Evolutionary conservation across 2,888 invertebrate genomes (phyloP).

Genomic region (Tuta absoluta): DNA sequence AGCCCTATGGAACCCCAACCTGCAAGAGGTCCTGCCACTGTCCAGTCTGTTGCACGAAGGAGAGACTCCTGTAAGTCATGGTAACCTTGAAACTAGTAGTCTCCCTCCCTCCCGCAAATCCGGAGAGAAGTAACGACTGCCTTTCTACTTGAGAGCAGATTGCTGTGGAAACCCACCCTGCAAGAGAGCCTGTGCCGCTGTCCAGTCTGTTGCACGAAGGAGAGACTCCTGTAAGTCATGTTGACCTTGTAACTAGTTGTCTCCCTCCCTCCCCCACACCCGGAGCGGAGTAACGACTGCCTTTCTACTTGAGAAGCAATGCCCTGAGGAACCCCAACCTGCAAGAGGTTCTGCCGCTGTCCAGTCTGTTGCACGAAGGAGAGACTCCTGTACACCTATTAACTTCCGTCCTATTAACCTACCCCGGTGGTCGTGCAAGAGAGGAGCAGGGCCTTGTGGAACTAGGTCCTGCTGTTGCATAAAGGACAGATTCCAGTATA

Average conservation of each 20-base stretch:
- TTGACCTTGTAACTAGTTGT: constrained; percentile 38
- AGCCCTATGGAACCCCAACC: constrained; percentile 81
- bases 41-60: constrained; percentile 83
- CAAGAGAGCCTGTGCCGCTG: constrained; percentile 75
- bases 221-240: constrained; percentile 76
- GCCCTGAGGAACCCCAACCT: constrained; percentile 82
- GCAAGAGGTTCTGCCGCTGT: constrained; percentile 74
- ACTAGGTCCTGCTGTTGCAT: too few relatives aligned
- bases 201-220: constrained; percentile 83
- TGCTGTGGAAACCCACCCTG: constrained; percentile 81
- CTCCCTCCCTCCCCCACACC: constrained; percentile 77
- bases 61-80: constrained; percentile 75
- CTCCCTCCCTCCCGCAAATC: constrained; percentile 73
- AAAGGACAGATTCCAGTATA: too few relatives aligned
- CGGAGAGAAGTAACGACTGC: constrained; percentile 79
- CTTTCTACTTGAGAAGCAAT: constrained; percentile 79
- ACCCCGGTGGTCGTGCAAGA: constrained; percentile 35
- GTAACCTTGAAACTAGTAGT: constrained; percentile 36
- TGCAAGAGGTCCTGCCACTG: constrained; percentile 76
- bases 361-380: constrained; percentile 83
- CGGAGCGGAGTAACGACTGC: constrained; percentile 80
- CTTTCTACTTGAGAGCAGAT: constrained; percentile 81
- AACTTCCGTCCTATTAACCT: constrained; percentile 54
- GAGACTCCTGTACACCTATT: constrained; percentile 74
- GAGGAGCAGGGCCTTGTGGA: too few relatives aligned